These are phyloP conservation scores for Cheilosia urbana DNA, from an alignment of 2,888 invertebrate species.

Conservation along the genomic window DNA sequence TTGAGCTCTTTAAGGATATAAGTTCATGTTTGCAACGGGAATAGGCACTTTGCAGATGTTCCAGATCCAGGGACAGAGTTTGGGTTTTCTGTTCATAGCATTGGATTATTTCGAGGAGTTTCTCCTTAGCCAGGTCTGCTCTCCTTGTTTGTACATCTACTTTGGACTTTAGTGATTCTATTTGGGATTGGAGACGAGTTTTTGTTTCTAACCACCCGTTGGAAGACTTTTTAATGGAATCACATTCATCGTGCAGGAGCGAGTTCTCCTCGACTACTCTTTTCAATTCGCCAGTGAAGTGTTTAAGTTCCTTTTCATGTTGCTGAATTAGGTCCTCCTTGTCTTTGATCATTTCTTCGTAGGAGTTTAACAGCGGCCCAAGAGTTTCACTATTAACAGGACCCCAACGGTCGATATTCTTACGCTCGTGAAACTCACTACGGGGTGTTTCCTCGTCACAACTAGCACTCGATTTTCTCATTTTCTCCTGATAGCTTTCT, in stretches of 20 bases:
- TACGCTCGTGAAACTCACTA: constrained; percentile 57
- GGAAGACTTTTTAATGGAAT: constrained; percentile 84
- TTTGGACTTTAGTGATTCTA: constrained; percentile 82
- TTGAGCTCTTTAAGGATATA: constrained; percentile 78
- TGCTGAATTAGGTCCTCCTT: constrained; percentile 89
- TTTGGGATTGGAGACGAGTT: constrained; percentile 82
- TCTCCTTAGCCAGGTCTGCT: constrained; percentile 88
- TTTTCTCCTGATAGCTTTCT: constrained; percentile 90
- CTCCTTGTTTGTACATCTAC: constrained; percentile 85
- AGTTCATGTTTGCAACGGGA: constrained; percentile 82
- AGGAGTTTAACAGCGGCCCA: constrained; percentile 90
- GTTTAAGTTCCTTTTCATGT: constrained; percentile 89
- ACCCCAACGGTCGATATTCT: constrained; percentile 69
- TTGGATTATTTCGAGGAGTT: constrained; percentile 89
- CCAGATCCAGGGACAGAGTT: constrained; percentile 82
- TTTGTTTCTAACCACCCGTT: constrained; percentile 83
- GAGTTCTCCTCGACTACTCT: constrained; percentile 89
- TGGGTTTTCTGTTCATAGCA: constrained; percentile 90
- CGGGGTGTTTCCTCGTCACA: constrained; percentile 76
- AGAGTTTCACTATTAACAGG: constrained; percentile 80
- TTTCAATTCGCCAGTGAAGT: constrained; percentile 89
- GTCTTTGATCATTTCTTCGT: constrained; percentile 90
- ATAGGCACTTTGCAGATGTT: constrained; percentile 82
- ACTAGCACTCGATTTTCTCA: constrained; percentile 82
- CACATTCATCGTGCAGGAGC: constrained; percentile 85